Percentiles rank a stretch among this genome's conserved stretches.
Evolutionary conservation across 2,797 vertebrate genomes (phyloP).

Genomic region (Sardinella longiceps): DNA sequence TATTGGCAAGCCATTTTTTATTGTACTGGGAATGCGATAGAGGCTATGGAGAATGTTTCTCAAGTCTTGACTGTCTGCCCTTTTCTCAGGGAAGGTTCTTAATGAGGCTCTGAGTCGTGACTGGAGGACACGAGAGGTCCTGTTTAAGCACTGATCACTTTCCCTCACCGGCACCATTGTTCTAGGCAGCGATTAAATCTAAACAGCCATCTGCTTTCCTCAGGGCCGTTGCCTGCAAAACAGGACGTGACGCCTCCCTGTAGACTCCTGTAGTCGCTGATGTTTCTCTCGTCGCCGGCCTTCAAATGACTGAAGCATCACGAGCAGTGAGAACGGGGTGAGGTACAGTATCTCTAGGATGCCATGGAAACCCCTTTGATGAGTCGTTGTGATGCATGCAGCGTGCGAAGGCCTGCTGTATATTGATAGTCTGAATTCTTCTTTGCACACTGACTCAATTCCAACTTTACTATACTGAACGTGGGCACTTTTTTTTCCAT

Average conservation of each 20-base stretch:
- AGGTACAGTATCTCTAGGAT: not conserved
- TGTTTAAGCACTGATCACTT: conserved; percentile 43
- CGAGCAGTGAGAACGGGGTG: not conserved
- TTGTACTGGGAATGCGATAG: not conserved
- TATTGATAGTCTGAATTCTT: not conserved
- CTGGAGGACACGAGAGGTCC: not conserved
- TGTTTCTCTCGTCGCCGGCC: not conserved
- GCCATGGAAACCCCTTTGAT: not conserved
- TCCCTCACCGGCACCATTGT: conserved; percentile 40
- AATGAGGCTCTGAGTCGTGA: not conserved
- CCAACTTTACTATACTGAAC: not conserved
- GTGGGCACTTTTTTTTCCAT: too few relatives aligned
- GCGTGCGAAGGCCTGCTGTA: not conserved
- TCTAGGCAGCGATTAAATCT: conserved; percentile 56
- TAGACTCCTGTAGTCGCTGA: not conserved
- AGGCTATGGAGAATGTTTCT: not conserved
- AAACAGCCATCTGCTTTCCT: conserved; percentile 61
- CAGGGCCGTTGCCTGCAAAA: conserved; percentile 58
- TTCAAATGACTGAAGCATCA: not conserved
- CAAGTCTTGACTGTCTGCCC: not conserved
- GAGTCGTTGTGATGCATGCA: not conserved
- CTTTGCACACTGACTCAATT: not conserved
- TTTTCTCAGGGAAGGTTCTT: not conserved
- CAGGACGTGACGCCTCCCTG: conserved; percentile 32
- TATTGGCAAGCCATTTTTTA: not conserved